These are phyloP conservation scores for Euura lappo DNA, from an alignment of 1,140 invertebrate genomes.

Conservation along the genomic window DNA sequence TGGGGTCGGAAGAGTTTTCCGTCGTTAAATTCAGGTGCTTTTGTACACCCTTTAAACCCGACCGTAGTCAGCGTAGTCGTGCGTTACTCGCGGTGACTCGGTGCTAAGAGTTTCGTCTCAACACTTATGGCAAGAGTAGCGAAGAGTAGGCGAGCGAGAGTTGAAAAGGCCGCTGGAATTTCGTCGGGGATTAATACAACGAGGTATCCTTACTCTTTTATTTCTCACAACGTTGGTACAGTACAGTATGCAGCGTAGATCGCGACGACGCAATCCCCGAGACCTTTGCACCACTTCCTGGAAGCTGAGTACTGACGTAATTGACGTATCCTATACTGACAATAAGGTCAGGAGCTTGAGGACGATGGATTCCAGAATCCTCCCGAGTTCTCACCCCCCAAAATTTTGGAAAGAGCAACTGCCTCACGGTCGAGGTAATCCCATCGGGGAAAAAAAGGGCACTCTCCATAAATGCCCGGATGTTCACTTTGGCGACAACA, in stretches of 20 bases:
- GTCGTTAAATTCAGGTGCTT: not conserved
- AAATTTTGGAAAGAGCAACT: not conserved
- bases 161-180: not conserved
- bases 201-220: slow-evolving; percentile 15
- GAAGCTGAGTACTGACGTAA: not conserved
- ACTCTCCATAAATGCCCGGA: not conserved
- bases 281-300: slow-evolving; percentile 38
- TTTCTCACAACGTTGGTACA: slow-evolving; percentile 13
- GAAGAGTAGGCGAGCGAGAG: not conserved
- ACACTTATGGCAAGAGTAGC: slow-evolving; percentile 1
- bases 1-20: not conserved
- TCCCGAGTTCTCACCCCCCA: too few relatives aligned
- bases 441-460: not conserved
- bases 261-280: slow-evolving; percentile 30
- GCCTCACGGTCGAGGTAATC: not conserved
- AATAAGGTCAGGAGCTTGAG: too few relatives aligned
- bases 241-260: not conserved
- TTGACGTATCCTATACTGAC: too few relatives aligned
- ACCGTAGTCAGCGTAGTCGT: not conserved
- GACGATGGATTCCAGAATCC: too few relatives aligned
- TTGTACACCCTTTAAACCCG: not conserved
- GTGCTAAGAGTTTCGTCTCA: slow-evolving; percentile 4
- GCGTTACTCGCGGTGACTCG: not conserved
- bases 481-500: slow-evolving; percentile 4
- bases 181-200: not conserved